Evolutionary conservation across 1,140 invertebrate species (phyloP).

Genomic region (Megathymus violae): DNA sequence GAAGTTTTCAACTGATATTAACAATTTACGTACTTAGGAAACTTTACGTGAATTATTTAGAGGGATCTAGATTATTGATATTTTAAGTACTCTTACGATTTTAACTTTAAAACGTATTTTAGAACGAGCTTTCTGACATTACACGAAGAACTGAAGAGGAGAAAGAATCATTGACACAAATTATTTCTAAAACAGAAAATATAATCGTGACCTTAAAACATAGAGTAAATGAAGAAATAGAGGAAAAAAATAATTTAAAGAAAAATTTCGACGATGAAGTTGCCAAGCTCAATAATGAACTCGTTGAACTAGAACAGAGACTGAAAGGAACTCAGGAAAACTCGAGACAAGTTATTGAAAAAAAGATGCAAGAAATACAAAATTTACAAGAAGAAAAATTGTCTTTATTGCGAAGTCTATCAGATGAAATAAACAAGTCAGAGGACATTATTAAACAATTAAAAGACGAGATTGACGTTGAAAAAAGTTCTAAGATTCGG

Average conservation of each 20-base stretch:
- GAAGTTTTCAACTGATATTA: not conserved
- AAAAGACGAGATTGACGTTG: slow-evolving; percentile 57
- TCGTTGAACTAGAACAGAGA: slow-evolving; percentile 66
- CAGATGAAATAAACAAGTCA: slow-evolving; percentile 62
- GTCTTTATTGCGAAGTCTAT: slow-evolving; percentile 61
- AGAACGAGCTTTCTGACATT: slow-evolving; percentile 62
- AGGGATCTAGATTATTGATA: not conserved
- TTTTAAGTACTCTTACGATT: not conserved
- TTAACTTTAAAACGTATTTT: slow-evolving; percentile 7
- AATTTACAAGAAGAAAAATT: slow-evolving; percentile 70
- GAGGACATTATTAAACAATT: slow-evolving; percentile 60
- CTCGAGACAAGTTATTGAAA: slow-evolving; percentile 54
- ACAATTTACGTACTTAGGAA: not conserved
- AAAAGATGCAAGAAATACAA: slow-evolving; percentile 68
- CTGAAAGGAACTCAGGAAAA: slow-evolving; percentile 59
- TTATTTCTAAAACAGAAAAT: slow-evolving; percentile 57
- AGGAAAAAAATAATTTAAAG: slow-evolving; percentile 60
- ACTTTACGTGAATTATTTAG: not conserved
- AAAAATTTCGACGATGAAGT: slow-evolving; percentile 51
- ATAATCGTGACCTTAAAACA: slow-evolving; percentile 63
- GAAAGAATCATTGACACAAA: slow-evolving; percentile 42
- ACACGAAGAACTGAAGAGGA: slow-evolving; percentile 52
- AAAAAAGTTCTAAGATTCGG: slow-evolving; percentile 57
- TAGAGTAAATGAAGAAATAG: slow-evolving; percentile 65
- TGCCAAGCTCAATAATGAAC: slow-evolving; percentile 63